Base-by-base conservation (phyloP, 2,797 vertebrate species). In the Sylvilagus floridanus region DNA sequence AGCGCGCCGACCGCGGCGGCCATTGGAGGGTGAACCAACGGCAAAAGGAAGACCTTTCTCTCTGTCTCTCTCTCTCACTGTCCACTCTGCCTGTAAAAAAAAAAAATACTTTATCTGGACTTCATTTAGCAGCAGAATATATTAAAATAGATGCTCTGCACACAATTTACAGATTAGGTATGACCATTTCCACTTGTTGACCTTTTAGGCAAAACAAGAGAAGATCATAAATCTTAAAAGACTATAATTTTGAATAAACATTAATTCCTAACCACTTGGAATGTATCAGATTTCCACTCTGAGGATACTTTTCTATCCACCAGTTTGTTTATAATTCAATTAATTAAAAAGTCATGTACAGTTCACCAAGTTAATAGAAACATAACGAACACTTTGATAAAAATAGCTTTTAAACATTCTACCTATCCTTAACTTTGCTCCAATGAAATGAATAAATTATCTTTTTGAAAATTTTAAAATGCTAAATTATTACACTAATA, bases 401-500 rank as follows among this genome's bases (percentile, higher is more conserved):
- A 35, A 73, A 50, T 50, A 65, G 10, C 6, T 30, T 76, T 54
- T 84, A 37, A 93, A 85, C 1, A 3, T 66, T 93, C 19, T 79
- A 68, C n/a, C 26, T 24, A 81, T 65, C 17, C 7, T 26, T n/a
- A n/a, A 78, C 2, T 17, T 82, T 8, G 68, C 7, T 35, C 71
- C 54, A 71, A 89, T 50, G 16, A 96, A 84, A 69, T 50, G 16
- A 88, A 78, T 75, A 24, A 73, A 63, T 14, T 3, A 35, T 47
- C 7, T 75, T 50, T 75, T 28, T 79, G 37, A 37, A 37, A 37
- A 37, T 37, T 37, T 75, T 95, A 17, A 88, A 91, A 88, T 54
- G 35, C 21, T 88, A 91, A 88, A 82, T 72, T 4, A 91, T 83
- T 82, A 65, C 4, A 72, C 6, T 92, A 90, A 87, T 32, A 86